Base-by-base conservation (phyloP, 2,797 vertebrate genomes). In the Heterohyrax brucei region DNA sequence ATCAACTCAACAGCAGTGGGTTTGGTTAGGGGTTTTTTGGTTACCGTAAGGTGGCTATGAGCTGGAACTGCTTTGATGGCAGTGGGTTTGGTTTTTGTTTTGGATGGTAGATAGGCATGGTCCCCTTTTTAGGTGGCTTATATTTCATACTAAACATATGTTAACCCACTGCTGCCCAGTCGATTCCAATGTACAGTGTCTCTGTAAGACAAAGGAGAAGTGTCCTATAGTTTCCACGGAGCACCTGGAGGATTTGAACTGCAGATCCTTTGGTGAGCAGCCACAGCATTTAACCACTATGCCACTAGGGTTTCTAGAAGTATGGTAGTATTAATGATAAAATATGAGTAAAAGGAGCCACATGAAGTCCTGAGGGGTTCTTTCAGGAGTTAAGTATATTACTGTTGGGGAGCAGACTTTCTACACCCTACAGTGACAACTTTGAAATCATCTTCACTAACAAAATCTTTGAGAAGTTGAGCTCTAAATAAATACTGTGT, bases 381-480 rank as follows among this genome's bases (percentile, higher is more conserved):
- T 87, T 26, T 26, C 82, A 56, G 7, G 0, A 86, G 53, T 62
- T 6, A 79, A 86, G 14, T 64, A 46, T 8, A 92, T 80, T 78
- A 86, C n/a, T 81, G 3, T 82, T n/a, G 30, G 16, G 13, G 18
- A 24, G 53, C 75, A 75, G 13, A 48, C n/a, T 78, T 88, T 88
- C 39, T 66, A 28, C 39, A 62, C n/a, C 10, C 50, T 80, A 62
- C 70, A 48, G 26, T 84, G 50, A 95, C 14, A 77, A 77, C n/a
- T 81, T 56, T 66, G 75, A 64, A 1, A n/a, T 28, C 24, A 33
- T 53, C 83, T 83, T n/a, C 80, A 53, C 3, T 92, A 90, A 84
- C 44, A 94, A 79, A 93, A 48, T 24, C 75, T 46, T 39, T 48
- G 75, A 85, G 70, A 81, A 79, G 28, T n/a, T 73, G 30, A 89